phyloP scores from a whole-genome alignment of 1,140 invertebrate genomes.

The Maconellicoccus hirsutus region DNA sequence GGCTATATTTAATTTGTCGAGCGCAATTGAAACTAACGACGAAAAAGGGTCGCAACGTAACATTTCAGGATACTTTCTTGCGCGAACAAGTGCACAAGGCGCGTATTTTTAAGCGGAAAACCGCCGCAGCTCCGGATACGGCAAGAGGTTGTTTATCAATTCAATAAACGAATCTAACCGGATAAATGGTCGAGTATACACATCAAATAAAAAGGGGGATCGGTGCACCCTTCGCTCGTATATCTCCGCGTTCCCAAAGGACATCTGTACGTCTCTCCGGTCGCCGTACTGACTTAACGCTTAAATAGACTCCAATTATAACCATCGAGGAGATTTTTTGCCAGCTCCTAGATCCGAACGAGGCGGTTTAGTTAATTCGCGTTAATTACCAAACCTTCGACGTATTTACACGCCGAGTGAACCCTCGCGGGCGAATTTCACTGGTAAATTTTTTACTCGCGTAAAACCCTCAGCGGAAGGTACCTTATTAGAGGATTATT shows the following conservation, averaged over 20 bases:
- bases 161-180: slow-evolving; percentile 21
- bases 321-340: too few relatives aligned
- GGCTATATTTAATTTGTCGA: slow-evolving; percentile 4
- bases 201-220: not conserved
- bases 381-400: too few relatives aligned
- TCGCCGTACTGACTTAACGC: not conserved
- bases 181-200: slow-evolving; percentile 19
- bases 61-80: not conserved
- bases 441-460: too few relatives aligned
- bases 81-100: not conserved
- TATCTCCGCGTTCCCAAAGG: not conserved
- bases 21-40: not conserved
- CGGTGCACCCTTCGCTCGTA: not conserved
- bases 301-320: slow-evolving; percentile 14
- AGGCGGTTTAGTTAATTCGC: too few relatives aligned
- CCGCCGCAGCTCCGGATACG: not conserved
- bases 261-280: not conserved
- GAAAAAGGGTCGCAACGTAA: not conserved
- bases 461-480: too few relatives aligned
- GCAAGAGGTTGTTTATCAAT: slow-evolving; percentile 7
- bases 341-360: too few relatives aligned
- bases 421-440: too few relatives aligned
- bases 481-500: too few relatives aligned
- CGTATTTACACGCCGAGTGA: too few relatives aligned
- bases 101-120: slow-evolving; percentile 14